Conservation (phyloP, 1,140 invertebrate species). For the Fragariocoptes setiger region DNA sequence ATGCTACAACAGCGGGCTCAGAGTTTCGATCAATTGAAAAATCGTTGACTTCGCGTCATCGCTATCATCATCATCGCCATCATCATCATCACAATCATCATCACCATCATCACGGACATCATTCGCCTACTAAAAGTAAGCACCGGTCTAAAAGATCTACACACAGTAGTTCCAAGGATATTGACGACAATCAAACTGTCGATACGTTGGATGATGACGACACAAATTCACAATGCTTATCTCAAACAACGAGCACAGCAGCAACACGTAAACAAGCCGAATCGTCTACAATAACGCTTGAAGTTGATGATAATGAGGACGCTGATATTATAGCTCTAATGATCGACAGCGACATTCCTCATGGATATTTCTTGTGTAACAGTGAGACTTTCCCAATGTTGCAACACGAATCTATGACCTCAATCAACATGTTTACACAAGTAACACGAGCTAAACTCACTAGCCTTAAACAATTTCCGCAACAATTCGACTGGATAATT, state of each 20-base stretch:
- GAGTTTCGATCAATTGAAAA: neutral
- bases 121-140: too few relatives aligned
- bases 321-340: conserved; percentile 40
- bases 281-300: conserved; percentile 8
- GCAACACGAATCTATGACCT: conserved; percentile 24
- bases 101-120: too few relatives aligned
- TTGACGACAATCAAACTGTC: neutral
- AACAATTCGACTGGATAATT: conserved; percentile 30
- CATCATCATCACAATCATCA: neutral
- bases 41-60: neutral
- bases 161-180: neutral
- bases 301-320: conserved; percentile 58
- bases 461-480: conserved; percentile 17
- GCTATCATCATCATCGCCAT: neutral
- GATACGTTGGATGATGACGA: neutral
- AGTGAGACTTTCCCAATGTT: conserved; percentile 42
- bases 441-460: conserved; percentile 38
- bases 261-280: too few relatives aligned
- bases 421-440: conserved; percentile 59
- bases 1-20: neutral
- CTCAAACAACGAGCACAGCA: too few relatives aligned
- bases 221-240: too few relatives aligned
- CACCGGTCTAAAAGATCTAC: neutral
- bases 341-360: conserved; percentile 38
- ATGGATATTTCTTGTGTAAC: conserved; percentile 43